phyloP scores from a whole-genome alignment of 64 coral and sea anemone genomes.

The Pocillopora damicornis region DNA sequence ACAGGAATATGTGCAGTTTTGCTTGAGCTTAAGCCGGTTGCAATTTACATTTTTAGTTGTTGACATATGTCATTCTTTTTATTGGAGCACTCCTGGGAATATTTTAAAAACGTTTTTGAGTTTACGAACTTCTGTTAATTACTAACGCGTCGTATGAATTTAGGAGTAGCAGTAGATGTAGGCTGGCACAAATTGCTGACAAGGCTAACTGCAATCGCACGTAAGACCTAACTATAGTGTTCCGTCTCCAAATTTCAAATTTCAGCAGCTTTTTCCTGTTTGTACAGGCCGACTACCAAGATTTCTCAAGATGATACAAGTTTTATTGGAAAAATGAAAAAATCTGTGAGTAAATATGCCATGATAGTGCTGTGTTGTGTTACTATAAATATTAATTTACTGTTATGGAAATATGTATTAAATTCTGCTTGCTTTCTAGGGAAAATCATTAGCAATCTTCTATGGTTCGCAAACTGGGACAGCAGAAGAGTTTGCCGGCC shows the following conservation, averaged over 20 bases:
- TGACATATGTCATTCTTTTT: too few relatives aligned
- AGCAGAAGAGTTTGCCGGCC: constrained; percentile 96
- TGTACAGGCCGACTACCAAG: constrained; percentile 14
- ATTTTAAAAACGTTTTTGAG: too few relatives aligned
- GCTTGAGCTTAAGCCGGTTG: too few relatives aligned
- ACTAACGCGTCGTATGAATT: too few relatives aligned
- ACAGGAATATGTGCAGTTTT: background rate
- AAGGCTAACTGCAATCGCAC: too few relatives aligned
- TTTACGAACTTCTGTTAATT: too few relatives aligned
- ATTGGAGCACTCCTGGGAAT: too few relatives aligned
- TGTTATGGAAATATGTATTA: background rate
- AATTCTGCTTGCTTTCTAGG: constrained; percentile 37
- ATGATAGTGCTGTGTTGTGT: background rate
- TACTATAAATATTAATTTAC: background rate
- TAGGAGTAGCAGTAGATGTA: too few relatives aligned
- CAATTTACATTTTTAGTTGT: too few relatives aligned
- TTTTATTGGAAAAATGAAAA: constrained; percentile 99
- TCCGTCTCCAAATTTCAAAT: too few relatives aligned
- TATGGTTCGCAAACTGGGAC: constrained; percentile 99
- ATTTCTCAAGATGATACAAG: constrained; percentile 68
- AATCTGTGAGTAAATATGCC: constrained; percentile 68
- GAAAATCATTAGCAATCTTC: constrained; percentile 92
- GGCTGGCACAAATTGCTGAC: too few relatives aligned
- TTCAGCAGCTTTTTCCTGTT: background rate
- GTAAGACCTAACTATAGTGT: too few relatives aligned